phyloP scores from a whole-genome alignment of 1,140 invertebrate genomes.

The Calliphora vicina region DNA sequence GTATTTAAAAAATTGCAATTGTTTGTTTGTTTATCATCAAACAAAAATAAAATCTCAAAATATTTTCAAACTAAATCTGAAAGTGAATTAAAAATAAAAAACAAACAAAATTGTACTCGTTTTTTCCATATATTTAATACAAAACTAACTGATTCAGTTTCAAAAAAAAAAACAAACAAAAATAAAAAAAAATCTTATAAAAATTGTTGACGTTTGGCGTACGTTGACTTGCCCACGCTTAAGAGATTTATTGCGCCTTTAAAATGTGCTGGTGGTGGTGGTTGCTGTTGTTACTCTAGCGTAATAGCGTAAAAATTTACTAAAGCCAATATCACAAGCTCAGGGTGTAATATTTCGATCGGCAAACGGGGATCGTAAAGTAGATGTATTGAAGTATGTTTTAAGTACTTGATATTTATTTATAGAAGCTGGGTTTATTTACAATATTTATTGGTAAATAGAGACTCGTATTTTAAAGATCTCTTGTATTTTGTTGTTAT shows the following conservation, averaged over 20 bases:
- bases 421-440: too few species aligned
- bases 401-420: too few species aligned
- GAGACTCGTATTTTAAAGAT: too few species aligned
- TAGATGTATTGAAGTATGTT: too few species aligned
- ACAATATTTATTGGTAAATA: too few species aligned
- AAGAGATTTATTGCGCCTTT: conserved; percentile 27
- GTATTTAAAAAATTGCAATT: conserved; percentile 19
- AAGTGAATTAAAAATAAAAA: background rate
- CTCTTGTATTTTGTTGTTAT: too few species aligned
- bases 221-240: conserved; percentile 31
- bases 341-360: too few species aligned
- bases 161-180: background rate
- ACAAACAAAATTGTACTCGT: background rate
- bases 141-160: background rate
- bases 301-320: too few species aligned
- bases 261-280: background rate
- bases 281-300: background rate
- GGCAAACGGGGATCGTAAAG: too few species aligned
- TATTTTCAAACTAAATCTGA: conserved; percentile 15
- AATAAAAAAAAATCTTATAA: background rate
- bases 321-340: too few species aligned
- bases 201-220: conserved; percentile 28
- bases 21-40: background rate
- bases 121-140: background rate
- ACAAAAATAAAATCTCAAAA: conserved; percentile 9